Conservation (phyloP, 2,888 invertebrate species). For the Netelia melanura region DNA sequence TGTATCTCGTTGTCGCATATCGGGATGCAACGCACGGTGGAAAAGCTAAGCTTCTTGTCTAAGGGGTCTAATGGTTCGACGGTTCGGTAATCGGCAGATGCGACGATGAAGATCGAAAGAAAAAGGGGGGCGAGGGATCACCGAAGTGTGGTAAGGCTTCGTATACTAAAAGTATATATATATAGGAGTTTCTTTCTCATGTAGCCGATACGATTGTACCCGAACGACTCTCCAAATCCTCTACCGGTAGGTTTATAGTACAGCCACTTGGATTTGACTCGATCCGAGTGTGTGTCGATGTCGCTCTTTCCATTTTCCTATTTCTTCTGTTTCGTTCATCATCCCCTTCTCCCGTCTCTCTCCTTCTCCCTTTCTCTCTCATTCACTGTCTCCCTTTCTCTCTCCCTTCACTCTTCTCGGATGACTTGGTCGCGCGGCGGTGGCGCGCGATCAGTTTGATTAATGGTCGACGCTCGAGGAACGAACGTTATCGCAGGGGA, state of each 20-base stretch:
- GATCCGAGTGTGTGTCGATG: conserved; percentile 38
- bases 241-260: conserved; percentile 52
- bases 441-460: conserved; percentile 74
- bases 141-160: conserved; percentile 15
- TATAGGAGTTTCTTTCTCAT: conserved; percentile 27
- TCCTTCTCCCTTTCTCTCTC: conserved; percentile 7
- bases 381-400: conserved; percentile 27
- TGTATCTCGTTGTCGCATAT: conserved; percentile 7
- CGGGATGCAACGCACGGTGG: conserved; percentile 28
- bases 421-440: conserved; percentile 70
- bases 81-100: conserved; percentile 68
- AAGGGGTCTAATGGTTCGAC: conserved; percentile 57
- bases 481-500: conserved; percentile 76
- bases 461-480: conserved; percentile 74
- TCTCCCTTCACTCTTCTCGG: conserved; percentile 64
- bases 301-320: conserved; percentile 14
- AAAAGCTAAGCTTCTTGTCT: conserved; percentile 34
- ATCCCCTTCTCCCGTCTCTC: conserved; percentile 20
- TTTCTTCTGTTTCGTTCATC: not conserved
- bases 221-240: conserved; percentile 62
- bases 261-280: conserved; percentile 68
- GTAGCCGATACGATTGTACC: conserved; percentile 55
- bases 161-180: conserved; percentile 8
- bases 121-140: conserved; percentile 23
- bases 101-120: conserved; percentile 56